Evolutionary conservation across 2,888 invertebrate species (phyloP), one percentile per base, ranked within the genome.

Genomic region (Drosophila hamatofila): DNA sequence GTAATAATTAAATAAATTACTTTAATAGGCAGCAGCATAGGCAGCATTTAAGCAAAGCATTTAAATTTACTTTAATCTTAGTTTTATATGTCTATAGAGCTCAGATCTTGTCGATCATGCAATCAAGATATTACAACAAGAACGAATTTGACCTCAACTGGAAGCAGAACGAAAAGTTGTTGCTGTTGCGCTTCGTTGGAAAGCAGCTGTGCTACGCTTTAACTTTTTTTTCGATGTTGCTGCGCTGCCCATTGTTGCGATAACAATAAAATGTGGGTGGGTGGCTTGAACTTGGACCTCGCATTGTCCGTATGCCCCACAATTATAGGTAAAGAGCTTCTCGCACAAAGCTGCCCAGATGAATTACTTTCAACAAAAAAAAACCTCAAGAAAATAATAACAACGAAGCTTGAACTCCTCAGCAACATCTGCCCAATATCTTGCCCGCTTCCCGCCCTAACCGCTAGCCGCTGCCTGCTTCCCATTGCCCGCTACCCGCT

Each of bases 201-300:
- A 65, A 72, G 86, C 89, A 86, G 89, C 81, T 84, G 89, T 79
- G 78, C 70, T 80, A 82, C 72, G 80, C 67, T 65, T 55, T 62
- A 7, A 48, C 5, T 48, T 16, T 23, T 14, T 21, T 25, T 8
- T 7, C 1, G 14, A 5, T 55, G 64, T 69, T 66, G 54, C 54
- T 49, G 23, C 18, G 66, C 83, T 71, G 81, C 89, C 30, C 72
- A 84, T 85, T 89, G 88, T 89, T 84, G 72, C 85, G 80, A 88
- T 84, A 85, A 85, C 89, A 84, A 84, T 84, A 83, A 89, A 84
- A 89, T 83, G 87, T 84, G 87, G 88, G 89, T 86, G 89, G 89
- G 81, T 76, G 83, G 78, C 71, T 77, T 84, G 89, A 87, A 87
- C 86, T 87, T 87, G 83, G 88, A 87, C 86, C 86, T 85, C 83